Conservation (phyloP, 1,140 invertebrate genomes). For the Dinoponera quadriceps region DNA sequence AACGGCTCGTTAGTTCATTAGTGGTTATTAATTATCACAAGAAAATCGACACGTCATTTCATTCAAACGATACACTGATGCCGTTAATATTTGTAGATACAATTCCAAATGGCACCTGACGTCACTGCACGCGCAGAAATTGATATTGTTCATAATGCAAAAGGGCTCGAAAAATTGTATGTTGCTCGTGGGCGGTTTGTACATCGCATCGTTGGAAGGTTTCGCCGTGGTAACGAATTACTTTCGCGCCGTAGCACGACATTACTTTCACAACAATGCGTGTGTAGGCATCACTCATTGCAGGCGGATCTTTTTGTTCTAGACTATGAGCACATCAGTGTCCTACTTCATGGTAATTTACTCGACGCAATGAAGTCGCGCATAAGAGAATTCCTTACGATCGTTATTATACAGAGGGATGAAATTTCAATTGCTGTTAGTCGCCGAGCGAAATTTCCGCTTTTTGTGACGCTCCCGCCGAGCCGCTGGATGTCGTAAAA, state of each 20-base stretch:
- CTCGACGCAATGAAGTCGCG: slow-evolving; percentile 10
- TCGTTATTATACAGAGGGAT: too few relatives aligned
- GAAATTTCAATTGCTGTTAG: not conserved
- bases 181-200: slow-evolving; percentile 32
- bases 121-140: slow-evolving; percentile 40
- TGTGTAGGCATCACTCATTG: not conserved
- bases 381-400: too few relatives aligned
- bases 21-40: not conserved
- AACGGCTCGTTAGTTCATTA: not conserved
- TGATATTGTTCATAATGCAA: slow-evolving; percentile 49
- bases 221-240: slow-evolving; percentile 43
- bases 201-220: slow-evolving; percentile 34
- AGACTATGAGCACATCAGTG: slow-evolving; percentile 35
- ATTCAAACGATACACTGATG: not conserved
- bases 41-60: not conserved
- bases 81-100: slow-evolving; percentile 45
- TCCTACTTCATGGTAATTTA: slow-evolving; percentile 52
- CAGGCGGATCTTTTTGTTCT: not conserved
- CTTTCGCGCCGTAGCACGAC: not conserved
- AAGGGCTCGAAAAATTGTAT: slow-evolving; percentile 35
- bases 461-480: not conserved
- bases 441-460: not conserved
- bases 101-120: slow-evolving; percentile 31
- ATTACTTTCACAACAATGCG: not conserved
- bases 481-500: too few relatives aligned